phyloP scores from a whole-genome alignment of 2,888 invertebrate genomes.

The Drosophila cyrtoloma region DNA sequence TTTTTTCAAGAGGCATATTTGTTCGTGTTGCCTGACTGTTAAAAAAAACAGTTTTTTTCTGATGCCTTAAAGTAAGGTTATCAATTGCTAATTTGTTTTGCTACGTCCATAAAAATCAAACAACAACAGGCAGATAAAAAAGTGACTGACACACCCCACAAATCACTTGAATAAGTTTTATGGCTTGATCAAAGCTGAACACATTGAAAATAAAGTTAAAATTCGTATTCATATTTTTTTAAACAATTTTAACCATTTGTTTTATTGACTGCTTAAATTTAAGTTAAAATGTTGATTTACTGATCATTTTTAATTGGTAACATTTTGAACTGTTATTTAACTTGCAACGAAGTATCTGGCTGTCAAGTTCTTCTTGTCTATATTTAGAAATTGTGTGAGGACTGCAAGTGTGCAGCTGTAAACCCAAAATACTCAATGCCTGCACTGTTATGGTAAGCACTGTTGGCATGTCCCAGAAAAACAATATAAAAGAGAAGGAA shows the following conservation, averaged over 20 bases:
- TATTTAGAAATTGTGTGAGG: slow-evolving; percentile 49
- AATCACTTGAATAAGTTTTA: background rate
- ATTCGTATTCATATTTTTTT: too few species aligned
- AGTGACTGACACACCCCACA: background rate
- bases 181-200: background rate
- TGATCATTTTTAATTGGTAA: background rate
- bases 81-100: background rate
- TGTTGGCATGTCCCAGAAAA: slow-evolving; percentile 36
- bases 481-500: slow-evolving; percentile 20
- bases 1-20: slow-evolving; percentile 2
- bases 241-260: background rate
- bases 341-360: background rate
- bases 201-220: background rate
- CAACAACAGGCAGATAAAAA: background rate
- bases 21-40: background rate
- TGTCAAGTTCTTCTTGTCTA: slow-evolving; percentile 10
- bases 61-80: background rate
- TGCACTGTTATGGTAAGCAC: slow-evolving; percentile 65
- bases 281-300: background rate
- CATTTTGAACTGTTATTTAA: background rate
- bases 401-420: background rate
- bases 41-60: background rate
- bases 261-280: background rate
- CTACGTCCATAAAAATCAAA: background rate
- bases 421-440: background rate